phyloP scores from a whole-genome alignment of 2,113 vertebrate species.

The Phalacrocorax brasilianus region DNA sequence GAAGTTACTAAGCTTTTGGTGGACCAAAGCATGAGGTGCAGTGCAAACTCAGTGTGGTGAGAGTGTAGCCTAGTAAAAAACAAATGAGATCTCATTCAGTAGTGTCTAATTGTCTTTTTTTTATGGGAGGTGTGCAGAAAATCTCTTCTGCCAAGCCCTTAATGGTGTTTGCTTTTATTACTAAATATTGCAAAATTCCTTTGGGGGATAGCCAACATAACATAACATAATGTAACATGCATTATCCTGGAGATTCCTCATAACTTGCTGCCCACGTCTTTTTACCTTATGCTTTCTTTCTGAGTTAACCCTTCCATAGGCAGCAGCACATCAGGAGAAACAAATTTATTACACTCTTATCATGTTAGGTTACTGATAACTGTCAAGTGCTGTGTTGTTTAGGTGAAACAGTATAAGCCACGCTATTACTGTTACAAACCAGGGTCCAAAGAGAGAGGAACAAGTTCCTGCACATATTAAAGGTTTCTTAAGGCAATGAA shows the following conservation, averaged over 20 bases:
- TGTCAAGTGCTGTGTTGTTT: neutral
- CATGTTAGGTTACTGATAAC: neutral
- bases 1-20: neutral
- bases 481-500: neutral
- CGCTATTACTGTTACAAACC: neutral
- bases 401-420: neutral
- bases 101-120: slow-evolving; percentile 5
- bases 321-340: neutral
- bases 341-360: neutral
- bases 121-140: slow-evolving; percentile 1
- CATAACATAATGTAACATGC: neutral
- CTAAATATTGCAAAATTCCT: neutral
- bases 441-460: neutral
- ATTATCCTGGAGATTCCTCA: neutral
- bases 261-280: neutral
- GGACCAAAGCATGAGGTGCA: neutral
- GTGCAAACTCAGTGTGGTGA: neutral
- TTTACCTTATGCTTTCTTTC: neutral
- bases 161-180: neutral
- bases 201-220: neutral
- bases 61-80: neutral
- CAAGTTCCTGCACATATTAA: neutral
- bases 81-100: neutral
- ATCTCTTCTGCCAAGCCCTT: neutral
- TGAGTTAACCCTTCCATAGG: neutral